A percentile compares a stretch with the other conserved stretches of the same genome.
Evolutionary conservation across 1,140 invertebrate species (phyloP).

Genomic region (Plodia interpunctella): DNA sequence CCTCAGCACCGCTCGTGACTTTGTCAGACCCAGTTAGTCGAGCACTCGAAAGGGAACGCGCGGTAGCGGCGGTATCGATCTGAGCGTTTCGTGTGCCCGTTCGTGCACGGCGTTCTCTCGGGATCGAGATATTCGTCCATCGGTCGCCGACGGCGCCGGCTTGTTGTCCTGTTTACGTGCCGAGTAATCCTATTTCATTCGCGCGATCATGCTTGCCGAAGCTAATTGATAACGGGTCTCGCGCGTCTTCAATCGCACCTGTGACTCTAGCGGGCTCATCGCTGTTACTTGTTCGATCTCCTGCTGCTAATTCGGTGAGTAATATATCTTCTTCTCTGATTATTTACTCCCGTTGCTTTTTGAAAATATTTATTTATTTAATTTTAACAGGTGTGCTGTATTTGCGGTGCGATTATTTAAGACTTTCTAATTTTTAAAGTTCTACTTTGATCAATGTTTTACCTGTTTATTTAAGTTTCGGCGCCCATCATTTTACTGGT

Average conservation of each 20-base stretch:
- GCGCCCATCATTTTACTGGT: conserved; percentile 1
- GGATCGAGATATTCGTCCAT: conserved; percentile 67
- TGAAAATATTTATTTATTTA: not conserved
- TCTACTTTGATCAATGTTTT: conserved; percentile 1
- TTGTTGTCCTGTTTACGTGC: conserved; percentile 64
- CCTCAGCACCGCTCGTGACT: conserved; percentile 18
- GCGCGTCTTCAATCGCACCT: conserved; percentile 44
- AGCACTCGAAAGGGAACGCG: conserved; percentile 53
- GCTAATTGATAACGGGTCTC: conserved; percentile 57
- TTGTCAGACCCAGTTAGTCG: conserved; percentile 37
- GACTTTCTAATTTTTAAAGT: not conserved
- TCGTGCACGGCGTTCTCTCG: conserved; percentile 65
- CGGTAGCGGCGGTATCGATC: conserved; percentile 63
- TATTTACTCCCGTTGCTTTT: conserved; percentile 5
- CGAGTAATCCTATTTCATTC: conserved; percentile 53
- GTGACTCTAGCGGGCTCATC: conserved; percentile 23
- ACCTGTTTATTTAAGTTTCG: conserved; percentile 12
- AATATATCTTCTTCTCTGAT: conserved; percentile 25
- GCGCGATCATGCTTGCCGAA: conserved; percentile 59
- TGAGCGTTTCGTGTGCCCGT: conserved; percentile 57
- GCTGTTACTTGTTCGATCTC: conserved; percentile 34
- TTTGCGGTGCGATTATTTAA: conserved; percentile 19
- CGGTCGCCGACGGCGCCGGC: conserved; percentile 70
- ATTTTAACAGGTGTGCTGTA: not conserved
- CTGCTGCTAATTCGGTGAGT: conserved; percentile 47